These are phyloP conservation scores for Empis livida DNA, from an alignment of 2,888 invertebrate species.

Conservation along the genomic window DNA sequence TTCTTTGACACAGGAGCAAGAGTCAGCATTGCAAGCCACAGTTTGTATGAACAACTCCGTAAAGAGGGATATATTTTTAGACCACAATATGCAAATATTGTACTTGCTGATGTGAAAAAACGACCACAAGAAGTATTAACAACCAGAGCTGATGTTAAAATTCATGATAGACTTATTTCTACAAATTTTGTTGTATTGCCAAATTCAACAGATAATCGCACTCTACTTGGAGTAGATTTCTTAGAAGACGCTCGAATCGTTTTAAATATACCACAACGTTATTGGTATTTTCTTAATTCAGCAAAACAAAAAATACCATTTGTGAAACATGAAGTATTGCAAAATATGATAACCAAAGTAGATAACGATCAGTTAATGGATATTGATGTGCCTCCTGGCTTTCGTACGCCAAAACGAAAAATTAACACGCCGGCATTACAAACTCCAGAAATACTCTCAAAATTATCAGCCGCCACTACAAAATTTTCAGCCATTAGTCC, in stretches of 20 bases:
- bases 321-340: neutral
- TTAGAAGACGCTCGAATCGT: constrained; percentile 17
- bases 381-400: too few relatives aligned
- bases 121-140: constrained; percentile 5
- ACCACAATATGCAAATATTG: constrained; percentile 9
- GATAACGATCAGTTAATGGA: too few relatives aligned
- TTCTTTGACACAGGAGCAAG: constrained; percentile 10
- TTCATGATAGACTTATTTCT: constrained; percentile 9
- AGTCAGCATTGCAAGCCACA: constrained; percentile 10
- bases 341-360: too few relatives aligned
- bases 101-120: constrained; percentile 8
- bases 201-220: constrained; percentile 11
- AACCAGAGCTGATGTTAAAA: constrained; percentile 5
- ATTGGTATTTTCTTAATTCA: too few relatives aligned
- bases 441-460: too few relatives aligned
- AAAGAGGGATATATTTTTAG: constrained; percentile 6
- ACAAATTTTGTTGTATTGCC: constrained; percentile 16
- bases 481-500: neutral
- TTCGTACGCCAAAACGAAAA: too few relatives aligned
- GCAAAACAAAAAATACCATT: too few relatives aligned
- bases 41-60: constrained; percentile 7
- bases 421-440: too few relatives aligned
- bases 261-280: constrained; percentile 15
- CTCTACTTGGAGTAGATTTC: constrained; percentile 15
- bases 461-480: too few relatives aligned